Evolutionary conservation across 1,140 invertebrate species (phyloP), one percentile per base, ranked within the genome.

Genomic region (Hormaphis cornu): DNA sequence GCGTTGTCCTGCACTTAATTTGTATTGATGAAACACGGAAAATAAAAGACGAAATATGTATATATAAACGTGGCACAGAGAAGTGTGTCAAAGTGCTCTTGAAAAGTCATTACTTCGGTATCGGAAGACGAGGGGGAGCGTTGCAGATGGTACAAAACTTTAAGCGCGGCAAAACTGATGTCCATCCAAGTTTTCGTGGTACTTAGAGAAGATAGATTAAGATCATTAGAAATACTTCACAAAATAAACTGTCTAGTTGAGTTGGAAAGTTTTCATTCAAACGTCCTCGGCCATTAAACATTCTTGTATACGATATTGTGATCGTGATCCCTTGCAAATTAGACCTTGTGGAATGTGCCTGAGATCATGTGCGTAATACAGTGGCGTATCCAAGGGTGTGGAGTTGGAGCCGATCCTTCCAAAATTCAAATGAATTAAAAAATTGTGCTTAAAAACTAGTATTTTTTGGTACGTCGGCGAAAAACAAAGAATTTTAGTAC

Each of bases 181-280:
- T 40, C 33, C 33, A 7, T 37, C 35, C 33, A 58, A 58, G 24
- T 58, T 58, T 5, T 5, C 4, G 20, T 10, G 33, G 22, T 58
- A 58, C 54, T 58, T 58, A 58, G 22, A 24, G 54, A 58, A 58
- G 54, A 58, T 58, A 58, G 54, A 58, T 58, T 58, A 58, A 40
- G 14, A 58, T 58, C 54, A 58, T 58, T 40, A 58, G 54, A 58
- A 58, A 58, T 58, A 58, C 54, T 58, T 40, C 7, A 12, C 22
- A 7, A 58, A 37, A 58, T 58, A 58, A 58, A 58, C 54, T 40
- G 54, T 58, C 54, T 40, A 58, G 33, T 58, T 40, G 22, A 58
- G 54, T 58, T 40, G 37, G 54, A 24, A 40, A 58, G 54, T 58
- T 58, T 37, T 40, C 54, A 26, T 40, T 24, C 24, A 58, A 58